Conservation (phyloP, 1,140 invertebrate species). For the Drosophila guanche region DNA sequence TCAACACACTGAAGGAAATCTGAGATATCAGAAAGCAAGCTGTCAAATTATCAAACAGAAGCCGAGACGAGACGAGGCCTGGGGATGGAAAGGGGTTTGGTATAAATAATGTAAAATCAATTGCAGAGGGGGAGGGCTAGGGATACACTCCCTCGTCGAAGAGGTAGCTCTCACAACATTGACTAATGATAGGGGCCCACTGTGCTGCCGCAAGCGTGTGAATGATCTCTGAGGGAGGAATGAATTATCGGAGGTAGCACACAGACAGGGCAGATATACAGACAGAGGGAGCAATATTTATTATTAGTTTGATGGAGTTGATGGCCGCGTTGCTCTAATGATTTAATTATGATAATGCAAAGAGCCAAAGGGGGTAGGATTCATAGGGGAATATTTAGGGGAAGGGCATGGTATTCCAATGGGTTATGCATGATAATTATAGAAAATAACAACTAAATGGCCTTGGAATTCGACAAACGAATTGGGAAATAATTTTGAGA, state of each 20-base stretch:
- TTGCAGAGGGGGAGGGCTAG: constrained; percentile 35
- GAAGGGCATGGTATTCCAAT: constrained; percentile 10
- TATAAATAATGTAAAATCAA: constrained; percentile 59
- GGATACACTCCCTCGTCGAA: constrained; percentile 14
- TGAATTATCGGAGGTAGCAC: constrained; percentile 17
- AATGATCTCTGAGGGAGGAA: constrained; percentile 6
- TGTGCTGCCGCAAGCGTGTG: constrained; percentile 28
- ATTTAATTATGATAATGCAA: constrained; percentile 75
- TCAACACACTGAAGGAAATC: constrained; percentile 41
- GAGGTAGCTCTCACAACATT: constrained; percentile 50
- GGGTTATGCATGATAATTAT: constrained; percentile 3
- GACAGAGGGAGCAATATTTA: constrained; percentile 28
- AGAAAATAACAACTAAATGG: too few species aligned
- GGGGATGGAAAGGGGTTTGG: neutral
- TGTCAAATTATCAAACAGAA: constrained; percentile 72
- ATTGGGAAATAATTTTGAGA: too few species aligned
- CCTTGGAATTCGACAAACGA: too few species aligned
- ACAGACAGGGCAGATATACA: neutral
- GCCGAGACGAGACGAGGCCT: constrained; percentile 23
- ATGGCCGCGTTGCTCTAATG: constrained; percentile 60
- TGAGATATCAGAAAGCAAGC: constrained; percentile 72
- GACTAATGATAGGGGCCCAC: constrained; percentile 70
- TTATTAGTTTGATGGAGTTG: constrained; percentile 15
- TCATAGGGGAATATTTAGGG: neutral
- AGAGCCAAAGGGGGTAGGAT: constrained; percentile 33